Percentiles rank a stretch among this genome's conserved stretches.
phyloP scores from a whole-genome alignment of 2,797 vertebrate species.

The Potorous gilbertii region DNA sequence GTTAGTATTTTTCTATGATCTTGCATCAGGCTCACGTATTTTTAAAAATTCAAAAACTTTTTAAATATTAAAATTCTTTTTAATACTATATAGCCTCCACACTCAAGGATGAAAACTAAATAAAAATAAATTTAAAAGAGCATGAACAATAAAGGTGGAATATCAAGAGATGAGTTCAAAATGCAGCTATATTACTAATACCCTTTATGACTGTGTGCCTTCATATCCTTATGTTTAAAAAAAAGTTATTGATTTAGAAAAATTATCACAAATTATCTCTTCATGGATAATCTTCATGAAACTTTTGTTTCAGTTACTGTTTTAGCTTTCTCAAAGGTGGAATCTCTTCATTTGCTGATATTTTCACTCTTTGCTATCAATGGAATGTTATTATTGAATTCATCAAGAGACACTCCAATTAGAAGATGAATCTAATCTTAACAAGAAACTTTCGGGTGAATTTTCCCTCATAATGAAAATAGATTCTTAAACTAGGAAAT shows the following conservation, averaged over 20 bases:
- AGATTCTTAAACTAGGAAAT: neutral
- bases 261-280: neutral
- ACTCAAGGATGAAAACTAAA: neutral
- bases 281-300: neutral
- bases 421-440: neutral
- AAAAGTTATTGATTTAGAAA: neutral
- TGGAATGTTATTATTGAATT: neutral
- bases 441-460: neutral
- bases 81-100: neutral
- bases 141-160: neutral
- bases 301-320: neutral
- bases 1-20: neutral
- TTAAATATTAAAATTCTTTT: neutral
- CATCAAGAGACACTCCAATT: neutral
- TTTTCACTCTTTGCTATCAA: neutral
- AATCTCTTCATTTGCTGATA: neutral
- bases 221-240: neutral
- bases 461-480: neutral
- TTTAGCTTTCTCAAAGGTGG: neutral
- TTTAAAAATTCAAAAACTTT: neutral
- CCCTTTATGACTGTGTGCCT: neutral
- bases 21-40: neutral
- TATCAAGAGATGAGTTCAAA: neutral
- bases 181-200: neutral
- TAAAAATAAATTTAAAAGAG: neutral